Evolutionary conservation across 2,888 invertebrate species (phyloP).

Genomic region (Ochropleura leucogaster): DNA sequence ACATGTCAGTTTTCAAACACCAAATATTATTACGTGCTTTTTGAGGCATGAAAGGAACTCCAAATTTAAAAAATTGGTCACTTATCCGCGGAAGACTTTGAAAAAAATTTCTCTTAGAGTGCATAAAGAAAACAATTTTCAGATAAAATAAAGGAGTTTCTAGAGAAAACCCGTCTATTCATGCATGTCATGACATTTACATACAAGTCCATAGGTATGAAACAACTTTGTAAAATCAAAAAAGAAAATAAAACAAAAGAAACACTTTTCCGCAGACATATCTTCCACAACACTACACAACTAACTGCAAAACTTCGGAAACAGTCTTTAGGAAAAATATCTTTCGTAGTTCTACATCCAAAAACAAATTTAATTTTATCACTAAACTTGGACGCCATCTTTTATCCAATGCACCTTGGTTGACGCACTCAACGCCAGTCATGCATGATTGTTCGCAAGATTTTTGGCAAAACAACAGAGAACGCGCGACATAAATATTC

Average conservation of each 20-base stretch:
- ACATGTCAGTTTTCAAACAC: no score
- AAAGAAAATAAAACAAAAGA: not conserved
- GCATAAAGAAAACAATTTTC: not conserved
- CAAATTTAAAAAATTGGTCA: no score
- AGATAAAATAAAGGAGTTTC: not conserved
- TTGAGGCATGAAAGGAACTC: no score
- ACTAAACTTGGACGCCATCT: slow-evolving; percentile 48
- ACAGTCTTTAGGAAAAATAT: slow-evolving; percentile 33
- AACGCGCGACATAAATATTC: slow-evolving; percentile 65
- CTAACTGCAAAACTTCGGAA: slow-evolving; percentile 24
- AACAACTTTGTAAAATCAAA: not conserved
- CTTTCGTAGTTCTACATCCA: slow-evolving; percentile 23
- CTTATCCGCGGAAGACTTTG: no score
- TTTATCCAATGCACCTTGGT: slow-evolving; percentile 57
- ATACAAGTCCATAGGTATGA: not conserved
- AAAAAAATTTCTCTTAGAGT: not conserved
- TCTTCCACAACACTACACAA: slow-evolving; percentile 3
- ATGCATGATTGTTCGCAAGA: slow-evolving; percentile 65
- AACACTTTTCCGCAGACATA: not conserved
- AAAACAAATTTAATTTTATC: slow-evolving; percentile 64
- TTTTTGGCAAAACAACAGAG: slow-evolving; percentile 74
- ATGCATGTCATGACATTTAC: not conserved
- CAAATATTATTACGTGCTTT: no score
- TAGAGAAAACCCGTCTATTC: not conserved
- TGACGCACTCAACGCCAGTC: slow-evolving; percentile 48